Evolutionary conservation across 2,113 vertebrate genomes (phyloP).

Genomic region (Antechinus stuartii): DNA sequence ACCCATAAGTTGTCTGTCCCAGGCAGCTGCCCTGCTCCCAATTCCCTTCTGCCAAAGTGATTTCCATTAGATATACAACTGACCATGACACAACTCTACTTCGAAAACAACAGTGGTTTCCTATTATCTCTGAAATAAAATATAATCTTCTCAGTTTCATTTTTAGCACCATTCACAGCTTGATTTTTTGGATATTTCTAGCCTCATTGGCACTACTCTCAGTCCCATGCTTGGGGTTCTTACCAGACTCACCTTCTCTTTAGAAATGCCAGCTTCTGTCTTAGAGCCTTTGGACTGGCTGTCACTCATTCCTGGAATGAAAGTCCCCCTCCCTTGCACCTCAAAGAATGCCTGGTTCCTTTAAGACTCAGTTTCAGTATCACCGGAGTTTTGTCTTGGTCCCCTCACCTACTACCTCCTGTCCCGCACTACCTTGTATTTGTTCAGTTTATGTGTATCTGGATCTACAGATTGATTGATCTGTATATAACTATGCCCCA

Average conservation of each 20-base stretch:
- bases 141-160: background rate
- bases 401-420: background rate
- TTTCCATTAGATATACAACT: background rate
- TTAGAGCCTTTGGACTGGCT: background rate
- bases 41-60: background rate
- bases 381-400: background rate
- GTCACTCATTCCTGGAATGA: no score
- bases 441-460: no score
- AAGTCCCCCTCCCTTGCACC: no score
- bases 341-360: no score
- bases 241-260: background rate
- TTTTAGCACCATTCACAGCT: background rate
- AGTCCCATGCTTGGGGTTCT: background rate
- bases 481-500: background rate
- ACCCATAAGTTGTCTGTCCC: background rate
- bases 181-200: background rate
- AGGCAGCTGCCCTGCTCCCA: constrained; percentile 6
- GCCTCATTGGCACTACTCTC: background rate
- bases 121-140: background rate
- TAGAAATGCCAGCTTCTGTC: background rate
- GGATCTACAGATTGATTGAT: background rate
- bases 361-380: background rate
- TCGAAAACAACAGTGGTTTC: background rate
- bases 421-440: background rate
- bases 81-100: background rate